These are phyloP conservation scores for Nematostella vectensis DNA, from an alignment of 92 coral and sea anemone species.

Conservation along the genomic window DNA sequence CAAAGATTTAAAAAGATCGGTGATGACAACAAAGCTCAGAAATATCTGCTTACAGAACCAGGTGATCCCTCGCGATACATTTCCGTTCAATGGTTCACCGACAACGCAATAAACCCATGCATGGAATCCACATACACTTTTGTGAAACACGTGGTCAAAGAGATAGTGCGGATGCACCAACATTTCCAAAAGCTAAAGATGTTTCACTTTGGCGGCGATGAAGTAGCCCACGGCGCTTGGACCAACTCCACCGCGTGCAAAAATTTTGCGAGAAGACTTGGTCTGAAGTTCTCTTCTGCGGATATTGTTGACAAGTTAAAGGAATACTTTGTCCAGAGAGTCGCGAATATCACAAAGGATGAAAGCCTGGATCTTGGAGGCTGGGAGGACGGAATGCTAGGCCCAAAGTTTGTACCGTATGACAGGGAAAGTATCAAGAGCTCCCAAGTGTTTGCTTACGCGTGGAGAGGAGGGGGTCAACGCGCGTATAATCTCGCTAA, in stretches of 20 bases:
- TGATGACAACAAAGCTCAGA: slow-evolving; percentile 26
- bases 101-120: slow-evolving; percentile 80
- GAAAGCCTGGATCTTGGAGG: slow-evolving; percentile 73
- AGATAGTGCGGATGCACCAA: slow-evolving; percentile 51
- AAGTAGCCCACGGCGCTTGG: slow-evolving; percentile 90
- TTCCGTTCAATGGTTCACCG: slow-evolving; percentile 58
- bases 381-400: slow-evolving; percentile 91
- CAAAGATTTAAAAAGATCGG: slow-evolving; percentile 25
- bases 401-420: slow-evolving; percentile 49
- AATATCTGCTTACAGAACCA: slow-evolving; percentile 46
- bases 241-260: slow-evolving; percentile 63
- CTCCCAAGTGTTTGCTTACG: slow-evolving; percentile 65
- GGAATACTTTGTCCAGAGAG: slow-evolving; percentile 76
- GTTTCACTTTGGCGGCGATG: slow-evolving; percentile 88
- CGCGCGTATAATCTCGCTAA: slow-evolving; percentile 80
- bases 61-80: slow-evolving; percentile 59
- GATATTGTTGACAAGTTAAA: slow-evolving; percentile 52
- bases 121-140: slow-evolving; percentile 68
- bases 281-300: slow-evolving; percentile 14
- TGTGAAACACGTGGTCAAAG: slow-evolving; percentile 52
- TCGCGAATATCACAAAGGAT: slow-evolving; percentile 59
- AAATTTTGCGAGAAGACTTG: slow-evolving; percentile 32
- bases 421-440: slow-evolving; percentile 37
- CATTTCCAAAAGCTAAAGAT: slow-evolving; percentile 60
- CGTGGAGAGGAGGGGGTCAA: slow-evolving; percentile 89